phyloP scores from a whole-genome alignment of 2,113 vertebrate genomes.

The Conger conger region DNA sequence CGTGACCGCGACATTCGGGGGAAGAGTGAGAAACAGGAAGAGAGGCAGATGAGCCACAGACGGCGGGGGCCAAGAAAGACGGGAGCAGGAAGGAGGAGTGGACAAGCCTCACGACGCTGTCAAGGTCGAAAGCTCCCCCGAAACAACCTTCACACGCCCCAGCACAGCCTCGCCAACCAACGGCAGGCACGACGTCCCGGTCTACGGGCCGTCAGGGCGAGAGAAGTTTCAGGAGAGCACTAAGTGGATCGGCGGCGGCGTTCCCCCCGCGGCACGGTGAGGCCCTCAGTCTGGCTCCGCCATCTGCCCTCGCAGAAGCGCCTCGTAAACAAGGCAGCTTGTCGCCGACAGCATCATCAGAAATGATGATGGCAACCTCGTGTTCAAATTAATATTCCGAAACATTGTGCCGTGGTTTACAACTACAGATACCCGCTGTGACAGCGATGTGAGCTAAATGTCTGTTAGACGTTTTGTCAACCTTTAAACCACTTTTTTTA shows the following conservation, averaged over 20 bases:
- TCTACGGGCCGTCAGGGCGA: background rate
- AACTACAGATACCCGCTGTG: background rate
- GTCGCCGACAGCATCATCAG: background rate
- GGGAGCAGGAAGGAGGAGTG: background rate
- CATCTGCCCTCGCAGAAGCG: background rate
- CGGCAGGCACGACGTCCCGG: background rate
- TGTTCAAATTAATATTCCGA: background rate
- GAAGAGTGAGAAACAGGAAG: slow-evolving; percentile 17
- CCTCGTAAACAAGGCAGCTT: background rate
- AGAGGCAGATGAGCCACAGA: slow-evolving; percentile 10
- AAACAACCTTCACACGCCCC: background rate
- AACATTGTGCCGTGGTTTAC: background rate
- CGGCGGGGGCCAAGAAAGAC: slow-evolving; percentile 8
- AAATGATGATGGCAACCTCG: background rate
- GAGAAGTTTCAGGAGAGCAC: background rate
- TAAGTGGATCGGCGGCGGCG: background rate
- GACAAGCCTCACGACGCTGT: background rate
- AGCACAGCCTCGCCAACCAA: background rate
- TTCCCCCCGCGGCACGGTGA: background rate
- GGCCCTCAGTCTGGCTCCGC: background rate
- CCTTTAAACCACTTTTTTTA: background rate
- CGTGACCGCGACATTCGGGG: background rate
- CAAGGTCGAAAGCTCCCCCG: no score
- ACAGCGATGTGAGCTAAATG: background rate
- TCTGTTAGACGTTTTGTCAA: background rate